A percentile compares a stretch with the other conserved stretches of the same genome.
Evolutionary conservation across 2,888 invertebrate species (phyloP).

Genomic region (Hydriomena furcata): DNA sequence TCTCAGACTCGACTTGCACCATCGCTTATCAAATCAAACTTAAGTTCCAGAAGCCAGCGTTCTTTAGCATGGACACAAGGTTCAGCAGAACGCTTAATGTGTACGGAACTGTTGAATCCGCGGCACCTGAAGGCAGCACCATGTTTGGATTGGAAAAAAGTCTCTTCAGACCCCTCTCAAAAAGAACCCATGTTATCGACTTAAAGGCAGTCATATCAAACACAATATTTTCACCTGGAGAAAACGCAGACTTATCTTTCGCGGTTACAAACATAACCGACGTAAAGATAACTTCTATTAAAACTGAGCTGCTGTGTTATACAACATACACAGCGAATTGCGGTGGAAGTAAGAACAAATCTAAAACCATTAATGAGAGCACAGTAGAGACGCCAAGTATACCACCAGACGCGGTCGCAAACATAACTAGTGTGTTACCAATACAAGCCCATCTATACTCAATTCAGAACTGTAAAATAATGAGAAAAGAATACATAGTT

Average conservation of each 20-base stretch:
- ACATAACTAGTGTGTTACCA: slow-evolving; percentile 26
- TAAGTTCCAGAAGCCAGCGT: slow-evolving; percentile 34
- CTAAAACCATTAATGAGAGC: slow-evolving; percentile 23
- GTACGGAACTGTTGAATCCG: slow-evolving; percentile 26
- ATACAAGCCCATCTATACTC: slow-evolving; percentile 35
- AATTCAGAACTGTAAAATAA: slow-evolving; percentile 40
- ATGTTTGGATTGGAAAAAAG: slow-evolving; percentile 34
- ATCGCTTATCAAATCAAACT: slow-evolving; percentile 37
- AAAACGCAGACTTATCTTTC: slow-evolving; percentile 25
- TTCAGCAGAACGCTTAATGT: slow-evolving; percentile 34
- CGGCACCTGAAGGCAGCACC: slow-evolving; percentile 20
- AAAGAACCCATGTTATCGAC: slow-evolving; percentile 29
- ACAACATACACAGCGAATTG: slow-evolving; percentile 32
- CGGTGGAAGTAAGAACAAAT: slow-evolving; percentile 10
- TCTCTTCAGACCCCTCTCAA: slow-evolving; percentile 35
- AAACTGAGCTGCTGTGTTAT: slow-evolving; percentile 29
- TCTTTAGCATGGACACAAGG: slow-evolving; percentile 32
- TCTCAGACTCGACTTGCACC: slow-evolving; percentile 23
- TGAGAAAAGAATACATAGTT: slow-evolving; percentile 36
- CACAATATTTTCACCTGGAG: slow-evolving; percentile 25
- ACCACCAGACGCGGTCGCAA: slow-evolving; percentile 29
- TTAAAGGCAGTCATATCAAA: slow-evolving; percentile 33
- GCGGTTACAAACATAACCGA: slow-evolving; percentile 34
- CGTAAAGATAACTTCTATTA: slow-evolving; percentile 31
- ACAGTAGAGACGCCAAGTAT: slow-evolving; percentile 27